Evolutionary conservation across 2,113 vertebrate species (phyloP).

Genomic region (Circaetus cinerascens): DNA sequence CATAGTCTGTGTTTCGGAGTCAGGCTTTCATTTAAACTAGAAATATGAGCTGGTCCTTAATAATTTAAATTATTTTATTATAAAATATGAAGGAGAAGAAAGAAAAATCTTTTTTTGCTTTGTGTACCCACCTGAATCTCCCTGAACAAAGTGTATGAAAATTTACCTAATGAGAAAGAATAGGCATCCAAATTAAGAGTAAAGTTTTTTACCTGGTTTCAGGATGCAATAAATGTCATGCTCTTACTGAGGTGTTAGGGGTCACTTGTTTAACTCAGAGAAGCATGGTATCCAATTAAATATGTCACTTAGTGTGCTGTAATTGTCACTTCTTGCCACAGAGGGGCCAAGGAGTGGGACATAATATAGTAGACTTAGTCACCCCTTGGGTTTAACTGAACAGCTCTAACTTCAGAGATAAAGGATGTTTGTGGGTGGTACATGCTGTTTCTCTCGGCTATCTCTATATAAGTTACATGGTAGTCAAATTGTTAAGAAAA

Average conservation of each 20-base stretch:
- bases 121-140: not conserved
- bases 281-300: constrained; percentile 7
- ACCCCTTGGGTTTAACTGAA: not conserved
- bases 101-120: not conserved
- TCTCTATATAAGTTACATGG: not conserved
- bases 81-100: not conserved
- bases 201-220: not conserved
- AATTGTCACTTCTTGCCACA: not conserved
- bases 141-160: not conserved
- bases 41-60: not conserved
- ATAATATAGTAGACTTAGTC: not conserved
- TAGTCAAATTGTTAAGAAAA: not conserved
- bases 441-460: not conserved
- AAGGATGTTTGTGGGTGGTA: not conserved
- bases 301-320: not conserved
- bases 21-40: not conserved
- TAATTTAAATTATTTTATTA: not conserved
- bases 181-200: not conserved
- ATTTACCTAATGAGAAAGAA: not conserved
- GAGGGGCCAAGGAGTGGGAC: not conserved
- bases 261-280: not conserved
- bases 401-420: not conserved
- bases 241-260: not conserved
- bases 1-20: not conserved
- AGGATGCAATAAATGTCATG: not conserved